Conservation (phyloP, 2,888 invertebrate species). For the Torymus aiolomorphi region DNA sequence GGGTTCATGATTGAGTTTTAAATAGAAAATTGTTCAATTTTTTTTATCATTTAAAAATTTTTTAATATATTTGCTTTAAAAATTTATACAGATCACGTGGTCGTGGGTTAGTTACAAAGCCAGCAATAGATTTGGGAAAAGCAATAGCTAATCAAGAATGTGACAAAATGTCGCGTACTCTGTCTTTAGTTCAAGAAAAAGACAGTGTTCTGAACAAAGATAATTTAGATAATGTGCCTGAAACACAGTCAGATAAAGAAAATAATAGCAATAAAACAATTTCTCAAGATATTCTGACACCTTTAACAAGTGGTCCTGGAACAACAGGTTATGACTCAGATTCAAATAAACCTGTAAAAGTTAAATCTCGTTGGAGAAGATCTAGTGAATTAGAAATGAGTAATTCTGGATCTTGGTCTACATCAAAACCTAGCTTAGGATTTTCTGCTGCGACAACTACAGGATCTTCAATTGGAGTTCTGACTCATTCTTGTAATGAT, state of each 20-base stretch:
- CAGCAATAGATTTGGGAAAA: constrained; percentile 67
- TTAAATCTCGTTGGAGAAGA: constrained; percentile 86
- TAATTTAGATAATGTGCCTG: constrained; percentile 67
- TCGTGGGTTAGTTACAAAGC: constrained; percentile 72
- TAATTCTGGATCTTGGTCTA: constrained; percentile 69
- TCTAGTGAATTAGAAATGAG: constrained; percentile 86
- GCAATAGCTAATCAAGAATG: constrained; percentile 62
- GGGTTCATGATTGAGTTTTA: too few relatives aligned
- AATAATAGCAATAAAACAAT: constrained; percentile 64
- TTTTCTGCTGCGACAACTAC: constrained; percentile 39
- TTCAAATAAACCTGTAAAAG: constrained; percentile 83
- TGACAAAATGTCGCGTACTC: constrained; percentile 64
- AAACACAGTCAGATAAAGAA: constrained; percentile 71
- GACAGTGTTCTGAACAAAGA: constrained; percentile 62
- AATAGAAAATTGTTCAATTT: too few relatives aligned
- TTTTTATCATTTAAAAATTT: too few relatives aligned
- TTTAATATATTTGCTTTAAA: not conserved
- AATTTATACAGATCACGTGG: constrained; percentile 68
- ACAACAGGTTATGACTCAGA: constrained; percentile 71
- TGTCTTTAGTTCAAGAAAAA: constrained; percentile 64
- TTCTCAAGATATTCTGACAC: constrained; percentile 64
- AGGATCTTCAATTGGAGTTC: constrained; percentile 36
- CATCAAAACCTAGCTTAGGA: constrained; percentile 62
- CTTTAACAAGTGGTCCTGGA: constrained; percentile 62
- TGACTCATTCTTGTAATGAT: constrained; percentile 43